A percentile compares a stretch with the other conserved stretches of the same genome.
phyloP scores from a whole-genome alignment of 2,888 invertebrate genomes.

The Creontiades dilutus region DNA sequence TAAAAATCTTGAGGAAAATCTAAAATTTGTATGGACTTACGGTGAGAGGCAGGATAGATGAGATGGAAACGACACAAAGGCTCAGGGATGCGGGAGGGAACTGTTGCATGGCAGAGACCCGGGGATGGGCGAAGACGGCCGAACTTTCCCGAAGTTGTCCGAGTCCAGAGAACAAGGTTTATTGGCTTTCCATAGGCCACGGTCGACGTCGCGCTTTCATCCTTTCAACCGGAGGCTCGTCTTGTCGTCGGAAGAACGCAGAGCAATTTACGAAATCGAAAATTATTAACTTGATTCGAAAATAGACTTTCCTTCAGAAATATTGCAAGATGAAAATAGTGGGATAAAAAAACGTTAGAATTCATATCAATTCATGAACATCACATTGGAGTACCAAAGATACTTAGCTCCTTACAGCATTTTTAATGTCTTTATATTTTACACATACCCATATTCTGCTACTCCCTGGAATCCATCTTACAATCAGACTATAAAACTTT shows the following conservation, averaged over 20 bases:
- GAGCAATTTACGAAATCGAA: neutral
- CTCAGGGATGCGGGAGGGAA: constrained; percentile 67
- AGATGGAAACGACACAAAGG: constrained; percentile 44
- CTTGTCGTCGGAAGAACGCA: neutral
- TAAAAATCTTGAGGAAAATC: constrained; percentile 1
- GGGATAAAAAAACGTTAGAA: too few relatives aligned
- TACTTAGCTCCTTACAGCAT: too few relatives aligned
- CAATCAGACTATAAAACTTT: too few relatives aligned
- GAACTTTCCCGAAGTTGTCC: constrained; percentile 52
- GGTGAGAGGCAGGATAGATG: constrained; percentile 48
- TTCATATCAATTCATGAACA: too few relatives aligned
- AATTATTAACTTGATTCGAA: too few relatives aligned
- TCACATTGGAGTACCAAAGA: too few relatives aligned
- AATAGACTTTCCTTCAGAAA: too few relatives aligned
- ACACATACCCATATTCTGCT: too few relatives aligned
- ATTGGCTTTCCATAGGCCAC: constrained; percentile 70
- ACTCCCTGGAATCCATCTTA: too few relatives aligned
- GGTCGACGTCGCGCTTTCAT: neutral
- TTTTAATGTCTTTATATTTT: too few relatives aligned
- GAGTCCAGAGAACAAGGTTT: constrained; percentile 67
- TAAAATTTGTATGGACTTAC: constrained; percentile 26
- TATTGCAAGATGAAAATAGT: too few relatives aligned
- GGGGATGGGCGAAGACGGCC: constrained; percentile 62
- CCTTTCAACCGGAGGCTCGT: neutral
- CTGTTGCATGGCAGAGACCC: constrained; percentile 68